Evolutionary conservation across 2,888 invertebrate species (phyloP), one percentile per base, ranked within the genome.

Genomic region (Dynastes hyllus): DNA sequence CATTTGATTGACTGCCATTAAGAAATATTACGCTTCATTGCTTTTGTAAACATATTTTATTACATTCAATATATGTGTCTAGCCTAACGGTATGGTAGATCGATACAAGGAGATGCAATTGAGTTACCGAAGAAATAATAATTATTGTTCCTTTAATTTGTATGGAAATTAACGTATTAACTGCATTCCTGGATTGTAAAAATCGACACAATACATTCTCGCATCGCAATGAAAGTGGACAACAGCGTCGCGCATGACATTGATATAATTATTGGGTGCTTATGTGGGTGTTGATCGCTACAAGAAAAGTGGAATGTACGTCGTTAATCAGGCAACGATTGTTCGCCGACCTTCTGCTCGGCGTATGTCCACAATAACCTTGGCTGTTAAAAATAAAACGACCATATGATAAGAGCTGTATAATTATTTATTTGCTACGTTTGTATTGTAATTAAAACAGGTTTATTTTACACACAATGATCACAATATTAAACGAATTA

Each of bases 251-350:
- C 22, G 55, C 22, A 5, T 22, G 55, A 22, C 55, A 53, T n/a
- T 58, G 55, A 58, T 58, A 58, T 22, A 27, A 22, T 58, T 58
- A 58, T 58, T 58, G 22, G 55, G 55, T 16, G 3, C 55, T 58
- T 22, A 58, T 58, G 55, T 58, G 22, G 55, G 55, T 58, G 55
- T 58, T 9, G 22, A 58, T 58, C 22, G 55, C 22, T 27, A 58
- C 22, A 58, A 58, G 2, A 58, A 22, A 45, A 45, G 11, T 45
- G 45, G 45, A 45, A 16, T 58, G 22, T 58, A 58, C 8, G 55
- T 8, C 22, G 55, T 58, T 58, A 58, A 58, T 58, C 55, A 58
- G 22, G 22, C 53, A 53, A 53, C 22, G 55, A 58, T 58, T 58
- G 55, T 58, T 58, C 16, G 22, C 22, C 22, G 55, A 22, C 55